Conservation (phyloP, 1,140 invertebrate genomes). For the Tetragnatha versicolor region DNA sequence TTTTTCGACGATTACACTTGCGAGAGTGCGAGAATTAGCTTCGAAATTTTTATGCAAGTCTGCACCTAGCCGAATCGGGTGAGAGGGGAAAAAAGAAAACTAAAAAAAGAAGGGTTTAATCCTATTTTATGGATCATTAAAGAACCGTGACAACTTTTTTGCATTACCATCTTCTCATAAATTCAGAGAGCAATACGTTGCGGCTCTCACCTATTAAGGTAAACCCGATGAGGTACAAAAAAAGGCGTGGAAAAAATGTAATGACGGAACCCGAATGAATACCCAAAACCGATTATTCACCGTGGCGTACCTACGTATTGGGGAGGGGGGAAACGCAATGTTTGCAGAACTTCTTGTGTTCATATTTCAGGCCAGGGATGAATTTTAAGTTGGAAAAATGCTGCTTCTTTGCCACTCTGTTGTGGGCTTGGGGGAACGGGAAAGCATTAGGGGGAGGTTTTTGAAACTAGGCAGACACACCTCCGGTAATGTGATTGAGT, state of each 20-base stretch:
- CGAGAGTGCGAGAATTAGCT: slow-evolving; percentile 13
- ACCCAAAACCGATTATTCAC: slow-evolving; percentile 27
- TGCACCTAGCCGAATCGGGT: too few relatives aligned
- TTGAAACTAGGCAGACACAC: slow-evolving; percentile 21
- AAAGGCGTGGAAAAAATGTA: not conserved
- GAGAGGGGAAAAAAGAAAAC: not conserved
- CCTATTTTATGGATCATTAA: slow-evolving; percentile 51
- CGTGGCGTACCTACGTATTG: not conserved
- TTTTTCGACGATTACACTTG: not conserved
- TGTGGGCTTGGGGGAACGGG: too few relatives aligned
- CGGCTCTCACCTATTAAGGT: slow-evolving; percentile 15
- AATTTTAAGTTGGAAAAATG: slow-evolving; percentile 29
- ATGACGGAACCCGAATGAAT: slow-evolving; percentile 15
- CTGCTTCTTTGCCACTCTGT: not conserved
- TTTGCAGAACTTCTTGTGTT: slow-evolving; percentile 13
- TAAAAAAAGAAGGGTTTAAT: slow-evolving; percentile 15
- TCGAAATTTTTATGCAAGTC: slow-evolving; percentile 30
- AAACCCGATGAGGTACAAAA: not conserved
- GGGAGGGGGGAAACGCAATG: not conserved
- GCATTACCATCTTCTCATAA: slow-evolving; percentile 39
- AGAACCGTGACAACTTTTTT: slow-evolving; percentile 42
- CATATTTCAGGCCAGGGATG: slow-evolving; percentile 25
- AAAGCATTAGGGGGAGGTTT: not conserved
- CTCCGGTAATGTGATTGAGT: slow-evolving; percentile 35
- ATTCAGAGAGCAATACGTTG: not conserved